phyloP scores from a whole-genome alignment of 2,888 invertebrate species.

The Priocnemis perturbator region DNA sequence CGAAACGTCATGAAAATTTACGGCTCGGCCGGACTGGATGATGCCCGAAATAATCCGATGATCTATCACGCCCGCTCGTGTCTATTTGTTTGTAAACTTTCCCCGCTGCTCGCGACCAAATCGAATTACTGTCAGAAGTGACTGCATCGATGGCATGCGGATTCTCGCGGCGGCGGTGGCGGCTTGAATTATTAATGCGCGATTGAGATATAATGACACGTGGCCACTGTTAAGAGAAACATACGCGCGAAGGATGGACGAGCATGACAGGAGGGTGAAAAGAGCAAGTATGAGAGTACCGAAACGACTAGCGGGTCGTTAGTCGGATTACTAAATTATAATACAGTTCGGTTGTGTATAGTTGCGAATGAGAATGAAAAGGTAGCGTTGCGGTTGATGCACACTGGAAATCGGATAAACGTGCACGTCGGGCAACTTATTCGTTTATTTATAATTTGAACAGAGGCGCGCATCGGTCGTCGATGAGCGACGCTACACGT shows the following conservation, averaged over 20 bases:
- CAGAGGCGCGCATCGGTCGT: constrained; percentile 12
- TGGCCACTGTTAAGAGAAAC: not conserved
- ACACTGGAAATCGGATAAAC: too few relatives aligned
- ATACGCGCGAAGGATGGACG: not conserved
- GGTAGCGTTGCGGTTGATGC: constrained; percentile 26
- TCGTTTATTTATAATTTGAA: constrained; percentile 38
- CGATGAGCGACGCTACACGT: not conserved
- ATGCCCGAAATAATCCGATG: constrained; percentile 15
- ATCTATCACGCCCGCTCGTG: constrained; percentile 30
- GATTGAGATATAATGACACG: constrained; percentile 47
- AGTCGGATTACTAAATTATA: constrained; percentile 41
- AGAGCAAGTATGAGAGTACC: constrained; percentile 11
- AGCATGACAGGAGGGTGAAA: not conserved
- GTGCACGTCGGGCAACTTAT: not conserved
- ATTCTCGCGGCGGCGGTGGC: constrained; percentile 27
- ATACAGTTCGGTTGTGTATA: constrained; percentile 10
- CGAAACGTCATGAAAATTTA: too few relatives aligned
- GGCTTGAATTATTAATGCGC: constrained; percentile 51
- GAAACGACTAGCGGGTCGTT: constrained; percentile 41
- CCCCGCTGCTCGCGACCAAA: constrained; percentile 22
- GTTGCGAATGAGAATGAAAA: constrained; percentile 36
- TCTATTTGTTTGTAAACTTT: constrained; percentile 39
- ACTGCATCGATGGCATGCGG: constrained; percentile 35
- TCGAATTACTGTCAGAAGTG: constrained; percentile 31
- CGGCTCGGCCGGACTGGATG: too few relatives aligned